Conservation (phyloP, 2,113 vertebrate species). For the Cyprinodon brontotheroides region DNA sequence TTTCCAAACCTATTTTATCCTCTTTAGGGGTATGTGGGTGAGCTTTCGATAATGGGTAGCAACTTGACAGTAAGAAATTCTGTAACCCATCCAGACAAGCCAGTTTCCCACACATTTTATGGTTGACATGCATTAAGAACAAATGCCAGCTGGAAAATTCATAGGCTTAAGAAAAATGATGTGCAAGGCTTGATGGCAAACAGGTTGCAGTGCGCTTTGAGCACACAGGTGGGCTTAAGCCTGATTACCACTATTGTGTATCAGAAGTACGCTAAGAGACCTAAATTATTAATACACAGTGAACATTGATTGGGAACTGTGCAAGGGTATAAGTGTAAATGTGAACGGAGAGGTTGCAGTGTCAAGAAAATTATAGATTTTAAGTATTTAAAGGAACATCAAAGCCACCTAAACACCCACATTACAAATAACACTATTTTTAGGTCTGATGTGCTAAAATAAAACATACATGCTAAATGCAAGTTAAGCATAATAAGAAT, state of each 20-base stretch:
- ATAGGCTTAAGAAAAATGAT: slow-evolving; percentile 12
- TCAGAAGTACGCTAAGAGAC: background rate
- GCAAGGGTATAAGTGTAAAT: background rate
- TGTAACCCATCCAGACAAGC: background rate
- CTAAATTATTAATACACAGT: background rate
- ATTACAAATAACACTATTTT: background rate
- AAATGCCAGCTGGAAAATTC: slow-evolving; percentile 1
- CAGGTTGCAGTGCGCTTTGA: slow-evolving; percentile 8
- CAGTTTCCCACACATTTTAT: slow-evolving; percentile 26
- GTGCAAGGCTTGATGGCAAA: background rate
- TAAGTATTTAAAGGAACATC: background rate
- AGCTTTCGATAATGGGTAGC: background rate
- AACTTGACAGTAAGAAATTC: background rate
- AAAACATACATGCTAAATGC: background rate
- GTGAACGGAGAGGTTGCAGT: background rate
- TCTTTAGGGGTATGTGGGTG: background rate
- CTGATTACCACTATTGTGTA: background rate
- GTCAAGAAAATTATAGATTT: background rate
- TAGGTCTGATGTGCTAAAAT: background rate
- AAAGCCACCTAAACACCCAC: background rate
- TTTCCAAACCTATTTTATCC: background rate
- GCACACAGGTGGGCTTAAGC: slow-evolving; percentile 5
- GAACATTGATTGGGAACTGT: background rate
- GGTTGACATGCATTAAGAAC: slow-evolving; percentile 3
- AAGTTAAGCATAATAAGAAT: background rate